Percentiles rank a stretch among this genome's conserved stretches.
Evolutionary conservation across 2,113 vertebrate species (phyloP).

Genomic region (Myrmecophaga tridactyla): DNA sequence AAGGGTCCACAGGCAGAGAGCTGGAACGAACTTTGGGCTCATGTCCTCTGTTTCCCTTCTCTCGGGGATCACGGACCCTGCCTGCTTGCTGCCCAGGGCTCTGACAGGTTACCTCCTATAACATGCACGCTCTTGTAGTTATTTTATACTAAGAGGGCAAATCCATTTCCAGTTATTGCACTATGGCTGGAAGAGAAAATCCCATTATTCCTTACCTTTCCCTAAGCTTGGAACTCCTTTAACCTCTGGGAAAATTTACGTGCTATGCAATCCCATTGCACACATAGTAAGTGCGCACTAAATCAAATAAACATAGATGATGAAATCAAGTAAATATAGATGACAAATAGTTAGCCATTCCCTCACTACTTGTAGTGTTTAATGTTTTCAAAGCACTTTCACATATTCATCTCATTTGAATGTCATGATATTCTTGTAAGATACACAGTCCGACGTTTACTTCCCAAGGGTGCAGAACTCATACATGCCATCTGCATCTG

Average conservation of each 20-base stretch:
- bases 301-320: background rate
- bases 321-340: background rate
- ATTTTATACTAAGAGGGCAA: background rate
- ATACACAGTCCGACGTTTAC: background rate
- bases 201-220: background rate
- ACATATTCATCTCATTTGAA: background rate
- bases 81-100: background rate
- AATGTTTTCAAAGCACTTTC: background rate
- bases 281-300: background rate
- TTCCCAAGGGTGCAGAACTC: background rate
- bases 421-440: background rate
- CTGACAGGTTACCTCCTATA: background rate
- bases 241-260: background rate
- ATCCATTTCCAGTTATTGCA: accelerated
- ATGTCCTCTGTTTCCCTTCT: background rate
- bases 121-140: accelerated
- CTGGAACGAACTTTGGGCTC: background rate
- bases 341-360: background rate
- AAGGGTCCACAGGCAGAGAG: background rate
- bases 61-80: background rate
- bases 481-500: too few species aligned
- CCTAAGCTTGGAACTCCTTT: too few species aligned
- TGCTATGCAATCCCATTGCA: background rate
- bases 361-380: too few species aligned
- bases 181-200: background rate